Evolutionary conservation across 2,797 vertebrate species (phyloP).

Genomic region (Lepus townsendii): DNA sequence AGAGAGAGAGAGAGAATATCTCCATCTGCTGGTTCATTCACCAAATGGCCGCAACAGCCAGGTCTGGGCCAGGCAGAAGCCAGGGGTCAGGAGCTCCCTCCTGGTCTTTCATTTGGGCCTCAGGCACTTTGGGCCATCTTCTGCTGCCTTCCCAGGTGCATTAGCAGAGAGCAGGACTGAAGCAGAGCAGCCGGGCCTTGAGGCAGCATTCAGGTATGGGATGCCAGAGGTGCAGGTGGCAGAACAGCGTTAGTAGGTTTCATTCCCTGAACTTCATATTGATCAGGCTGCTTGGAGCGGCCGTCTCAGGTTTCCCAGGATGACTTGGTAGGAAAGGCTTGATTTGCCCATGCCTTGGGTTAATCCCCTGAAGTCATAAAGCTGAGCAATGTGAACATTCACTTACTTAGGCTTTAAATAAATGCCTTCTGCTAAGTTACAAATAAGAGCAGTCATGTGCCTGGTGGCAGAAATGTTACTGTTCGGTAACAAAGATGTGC

Average conservation of each 20-base stretch:
- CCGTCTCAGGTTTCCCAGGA: background rate
- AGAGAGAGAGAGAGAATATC: too few species aligned
- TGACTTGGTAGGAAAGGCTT: background rate
- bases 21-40: too few species aligned
- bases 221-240: too few species aligned
- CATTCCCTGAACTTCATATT: background rate
- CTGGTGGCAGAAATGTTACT: background rate
- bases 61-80: too few species aligned
- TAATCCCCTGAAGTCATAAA: background rate
- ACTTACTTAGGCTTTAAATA: conserved; percentile 33
- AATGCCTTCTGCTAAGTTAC: background rate
- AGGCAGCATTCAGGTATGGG: too few species aligned
- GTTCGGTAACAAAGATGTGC: background rate
- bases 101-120: too few species aligned
- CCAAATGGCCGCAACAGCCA: too few species aligned
- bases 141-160: too few species aligned
- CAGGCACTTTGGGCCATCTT: too few species aligned
- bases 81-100: too few species aligned
- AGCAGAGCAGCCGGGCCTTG: too few species aligned
- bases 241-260: background rate
- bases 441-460: background rate
- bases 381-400: background rate
- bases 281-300: background rate
- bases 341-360: background rate
- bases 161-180: too few species aligned